Base-by-base conservation (phyloP, 1,140 invertebrate genomes). In the Euglossa dilemma region DNA sequence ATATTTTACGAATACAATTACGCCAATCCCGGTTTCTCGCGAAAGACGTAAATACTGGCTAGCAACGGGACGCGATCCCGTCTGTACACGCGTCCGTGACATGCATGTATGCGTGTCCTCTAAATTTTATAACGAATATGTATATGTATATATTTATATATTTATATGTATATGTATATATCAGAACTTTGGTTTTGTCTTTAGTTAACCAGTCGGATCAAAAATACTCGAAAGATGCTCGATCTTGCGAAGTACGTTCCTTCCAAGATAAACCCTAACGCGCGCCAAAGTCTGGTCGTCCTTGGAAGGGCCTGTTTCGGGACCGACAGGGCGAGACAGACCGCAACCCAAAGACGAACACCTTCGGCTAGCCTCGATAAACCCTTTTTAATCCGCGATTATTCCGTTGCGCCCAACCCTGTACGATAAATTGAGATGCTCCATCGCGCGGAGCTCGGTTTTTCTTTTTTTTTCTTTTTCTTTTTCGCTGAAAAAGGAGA, bases 111-210 rank as follows among this genome's bases (percentile, higher is more conserved):
- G 28, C 23, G 1, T 76, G 28, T 50, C 57, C 23, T 75, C 72
- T 82, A 82, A 76, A 76, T 67, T 76, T 16, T 47, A 73, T 75
- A 79, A 72, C 56, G 72, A 79, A 85, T 85, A 84, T 84, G 64
- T 85, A 69, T 80, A 50, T 80, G 11, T 80, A 69, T 84, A 9
- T 84, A 54, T 61, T 59, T 81, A 75, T 77, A 82, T 69, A 69
- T 47, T 16, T 83, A 61, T 84, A 52, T 85, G 61, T 86, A 66
- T 77, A 59, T 78, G 59, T 86, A 72, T 88, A 87, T 89, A 89
- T 89, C 87, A 89, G 87, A 89, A 89, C 87, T 88, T 89, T 88
- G 82, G 84, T 89, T 86, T 84, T 72, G 72, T 84, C 84, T 81
- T 77, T 67, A 75, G 70, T 67, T 52, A 84, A 89, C 80, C 84